Evolutionary conservation across 2,888 invertebrate genomes (phyloP), one percentile per base, ranked within the genome.

Genomic region (Spodoptera exigua): DNA sequence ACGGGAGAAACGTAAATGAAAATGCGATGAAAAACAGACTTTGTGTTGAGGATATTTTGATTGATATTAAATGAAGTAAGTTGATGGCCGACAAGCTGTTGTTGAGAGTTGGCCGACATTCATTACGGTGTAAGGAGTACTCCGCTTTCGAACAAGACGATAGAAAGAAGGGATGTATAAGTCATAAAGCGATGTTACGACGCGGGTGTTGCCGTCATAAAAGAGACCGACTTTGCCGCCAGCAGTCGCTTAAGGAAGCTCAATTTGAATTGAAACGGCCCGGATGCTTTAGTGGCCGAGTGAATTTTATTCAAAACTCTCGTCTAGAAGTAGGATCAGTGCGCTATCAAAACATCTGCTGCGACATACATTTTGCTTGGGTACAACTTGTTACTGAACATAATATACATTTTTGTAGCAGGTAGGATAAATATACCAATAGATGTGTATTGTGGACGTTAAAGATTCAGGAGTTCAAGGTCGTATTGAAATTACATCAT

Each of bases 121-220:
- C 71, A 80, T 84, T 74, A 82, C 78, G 68, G 78, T 77, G 76
- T 79, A 82, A 82, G 80, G 80, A 76, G 81, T 77, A 83, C 81
- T 74, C 78, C 85, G 86, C 82, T 89, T 86, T 82, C 81, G 76
- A 88, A 87, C 88, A 84, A 88, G 88, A 86, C 82, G 83, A 81
- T 76, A 74, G 81, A 80, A 83, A 81, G 81, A 82, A 83, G 82
- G 85, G 87, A 87, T 87, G 87, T 78, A 78, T 79, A 72, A 83
- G 65, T 91, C 92, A 89, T 92, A 93, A 93, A 93, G 78, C 78
- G 78, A 74, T 79, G 86, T 86, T 84, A 85, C 82, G 76, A 83
- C 85, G 76, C 89, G 88, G 88, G 87, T 90, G 89, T 83, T 79
- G 67, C 77, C 74, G 85, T 80, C 87, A 87, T 93, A 93, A 93